These are phyloP conservation scores for Lithosia quadra DNA, from an alignment of 2,888 invertebrate genomes.

Conservation along the genomic window DNA sequence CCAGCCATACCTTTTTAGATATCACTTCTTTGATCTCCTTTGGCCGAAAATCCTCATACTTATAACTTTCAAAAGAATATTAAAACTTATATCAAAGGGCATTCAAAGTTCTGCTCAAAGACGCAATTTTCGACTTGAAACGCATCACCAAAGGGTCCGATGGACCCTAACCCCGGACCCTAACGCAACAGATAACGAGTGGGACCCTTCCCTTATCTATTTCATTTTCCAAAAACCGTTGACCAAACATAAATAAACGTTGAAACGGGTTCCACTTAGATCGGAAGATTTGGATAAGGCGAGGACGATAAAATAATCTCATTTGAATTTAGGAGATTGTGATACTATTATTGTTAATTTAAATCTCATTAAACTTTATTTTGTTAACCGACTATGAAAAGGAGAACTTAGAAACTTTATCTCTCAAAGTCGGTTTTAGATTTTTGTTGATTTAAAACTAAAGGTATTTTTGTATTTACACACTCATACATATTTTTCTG, in stretches of 20 bases:
- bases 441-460: too few species aligned
- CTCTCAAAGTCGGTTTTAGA: too few species aligned
- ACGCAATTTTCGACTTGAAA: constrained; percentile 39
- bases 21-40: constrained; percentile 17
- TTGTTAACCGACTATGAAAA: too few species aligned
- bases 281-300: constrained; percentile 48
- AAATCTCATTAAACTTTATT: neutral
- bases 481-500: too few species aligned
- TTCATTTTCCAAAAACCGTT: constrained; percentile 76
- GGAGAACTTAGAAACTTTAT: too few species aligned
- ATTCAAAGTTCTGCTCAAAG: constrained; percentile 25
- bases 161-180: constrained; percentile 28
- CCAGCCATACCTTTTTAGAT: constrained; percentile 26
- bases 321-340: constrained; percentile 39
- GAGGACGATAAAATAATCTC: constrained; percentile 39
- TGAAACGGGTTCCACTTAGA: constrained; percentile 69
- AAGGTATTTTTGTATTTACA: too few species aligned
- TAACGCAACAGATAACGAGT: constrained; percentile 53
- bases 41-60: constrained; percentile 11
- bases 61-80: constrained; percentile 26
- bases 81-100: constrained; percentile 29
- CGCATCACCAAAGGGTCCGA: constrained; percentile 46
- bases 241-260: constrained; percentile 81
- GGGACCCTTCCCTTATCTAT: constrained; percentile 65
- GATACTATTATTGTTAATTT: constrained; percentile 3